Evolutionary conservation across 2,797 vertebrate species (phyloP).

Genomic region (Austrolebias charrua): DNA sequence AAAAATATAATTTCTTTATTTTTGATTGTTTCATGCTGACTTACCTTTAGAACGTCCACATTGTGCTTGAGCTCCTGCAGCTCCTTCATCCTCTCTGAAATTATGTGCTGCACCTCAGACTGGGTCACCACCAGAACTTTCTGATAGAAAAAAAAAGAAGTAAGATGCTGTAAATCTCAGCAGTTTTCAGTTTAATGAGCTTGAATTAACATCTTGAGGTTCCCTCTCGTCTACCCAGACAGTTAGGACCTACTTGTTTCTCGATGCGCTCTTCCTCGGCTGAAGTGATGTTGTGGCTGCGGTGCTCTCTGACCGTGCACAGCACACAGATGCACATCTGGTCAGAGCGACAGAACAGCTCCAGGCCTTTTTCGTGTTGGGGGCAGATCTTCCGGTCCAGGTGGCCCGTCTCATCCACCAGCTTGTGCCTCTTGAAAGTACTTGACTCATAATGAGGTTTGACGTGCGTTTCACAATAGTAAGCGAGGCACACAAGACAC

Average conservation of each 20-base stretch:
- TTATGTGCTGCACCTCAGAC: conserved; percentile 82
- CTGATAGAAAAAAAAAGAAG: conserved; percentile 56
- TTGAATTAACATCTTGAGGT: too few species aligned
- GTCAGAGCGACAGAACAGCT: conserved; percentile 96
- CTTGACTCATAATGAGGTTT: conserved; percentile 93
- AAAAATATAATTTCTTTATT: not conserved
- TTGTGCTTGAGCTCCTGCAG: conserved; percentile 84
- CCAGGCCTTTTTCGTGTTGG: conserved; percentile 96
- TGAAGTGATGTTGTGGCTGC: conserved; percentile 78
- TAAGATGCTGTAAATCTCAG: not conserved
- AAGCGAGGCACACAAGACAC: conserved; percentile 96
- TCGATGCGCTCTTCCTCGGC: conserved; percentile 80
- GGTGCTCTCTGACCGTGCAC: conserved; percentile 96
- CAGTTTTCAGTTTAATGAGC: not conserved
- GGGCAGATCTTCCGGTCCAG: conserved; percentile 95
- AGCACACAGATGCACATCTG: conserved; percentile 98
- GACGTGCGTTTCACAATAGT: conserved; percentile 94
- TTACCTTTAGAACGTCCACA: conserved; percentile 80
- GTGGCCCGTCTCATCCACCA: conserved; percentile 94
- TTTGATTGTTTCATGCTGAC: not conserved
- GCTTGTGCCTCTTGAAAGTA: conserved; percentile 94
- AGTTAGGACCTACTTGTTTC: conserved; percentile 73
- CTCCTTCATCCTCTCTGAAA: conserved; percentile 83
- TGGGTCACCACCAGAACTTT: conserved; percentile 81
- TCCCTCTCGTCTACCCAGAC: too few species aligned